Conservation (phyloP, 2,113 vertebrate genomes). For the Hydrochoerus hydrochaeris region DNA sequence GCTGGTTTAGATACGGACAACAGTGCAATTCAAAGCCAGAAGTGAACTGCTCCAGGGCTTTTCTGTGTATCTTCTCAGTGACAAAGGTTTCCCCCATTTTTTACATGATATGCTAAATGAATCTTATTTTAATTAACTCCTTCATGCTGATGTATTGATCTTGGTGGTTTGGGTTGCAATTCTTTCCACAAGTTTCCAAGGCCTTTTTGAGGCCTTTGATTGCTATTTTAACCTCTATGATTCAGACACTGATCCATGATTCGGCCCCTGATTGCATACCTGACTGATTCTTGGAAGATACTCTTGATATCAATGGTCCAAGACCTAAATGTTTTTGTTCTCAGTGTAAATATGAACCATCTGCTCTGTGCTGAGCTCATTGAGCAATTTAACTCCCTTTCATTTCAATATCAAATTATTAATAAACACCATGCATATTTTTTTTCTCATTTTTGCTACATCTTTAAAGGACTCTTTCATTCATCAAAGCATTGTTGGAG, state of each 20-base stretch:
- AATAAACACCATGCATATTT: background rate
- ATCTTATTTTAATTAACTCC: background rate
- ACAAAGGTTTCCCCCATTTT: background rate
- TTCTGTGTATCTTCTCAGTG: background rate
- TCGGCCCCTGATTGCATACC: background rate
- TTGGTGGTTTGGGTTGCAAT: background rate
- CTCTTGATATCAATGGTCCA: background rate
- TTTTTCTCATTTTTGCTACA: background rate
- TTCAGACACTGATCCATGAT: background rate
- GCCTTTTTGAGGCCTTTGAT: background rate
- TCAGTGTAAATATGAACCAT: background rate
- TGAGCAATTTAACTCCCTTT: background rate
- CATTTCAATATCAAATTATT: background rate
- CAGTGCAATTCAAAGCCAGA: background rate
- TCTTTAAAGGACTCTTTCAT: background rate
- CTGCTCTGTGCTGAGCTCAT: background rate
- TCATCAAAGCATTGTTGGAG: background rate
- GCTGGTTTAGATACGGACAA: background rate
- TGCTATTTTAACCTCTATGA: background rate
- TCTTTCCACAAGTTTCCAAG: background rate
- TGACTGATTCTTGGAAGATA: background rate
- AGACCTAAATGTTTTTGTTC: background rate
- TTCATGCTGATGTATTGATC: background rate
- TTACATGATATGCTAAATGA: background rate
- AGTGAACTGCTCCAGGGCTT: background rate